Evolutionary conservation across 1,140 invertebrate species (phyloP).

Genomic region (Physella acuta): DNA sequence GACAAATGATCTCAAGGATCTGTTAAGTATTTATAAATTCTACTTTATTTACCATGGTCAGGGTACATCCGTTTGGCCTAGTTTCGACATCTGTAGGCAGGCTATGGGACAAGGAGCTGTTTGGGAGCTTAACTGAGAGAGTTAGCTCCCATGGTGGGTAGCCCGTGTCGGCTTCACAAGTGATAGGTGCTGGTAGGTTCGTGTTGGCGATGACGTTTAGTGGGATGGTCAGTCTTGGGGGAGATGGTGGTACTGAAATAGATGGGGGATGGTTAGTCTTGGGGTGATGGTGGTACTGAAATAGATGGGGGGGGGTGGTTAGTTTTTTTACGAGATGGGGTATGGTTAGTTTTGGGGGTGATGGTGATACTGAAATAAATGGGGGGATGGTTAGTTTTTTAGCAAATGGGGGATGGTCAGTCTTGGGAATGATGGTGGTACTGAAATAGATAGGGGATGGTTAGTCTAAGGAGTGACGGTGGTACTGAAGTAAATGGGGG

Average conservation of each 20-base stretch:
- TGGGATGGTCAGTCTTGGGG: neutral
- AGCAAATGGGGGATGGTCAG: neutral
- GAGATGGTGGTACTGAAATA: no score
- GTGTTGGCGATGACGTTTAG: neutral
- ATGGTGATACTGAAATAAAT: neutral
- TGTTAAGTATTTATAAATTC: neutral
- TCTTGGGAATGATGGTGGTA: neutral
- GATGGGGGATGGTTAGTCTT: no score
- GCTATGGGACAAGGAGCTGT: neutral
- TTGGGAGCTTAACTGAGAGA: neutral
- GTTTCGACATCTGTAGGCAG: neutral
- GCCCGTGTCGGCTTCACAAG: neutral
- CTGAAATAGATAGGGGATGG: neutral
- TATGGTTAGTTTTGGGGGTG: neutral
- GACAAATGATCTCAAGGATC: no score
- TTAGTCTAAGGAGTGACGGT: neutral
- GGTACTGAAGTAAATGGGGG: neutral
- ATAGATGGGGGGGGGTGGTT: no score
- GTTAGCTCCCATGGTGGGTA: neutral
- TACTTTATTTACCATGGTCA: neutral
- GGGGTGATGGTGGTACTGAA: no score
- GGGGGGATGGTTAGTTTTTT: neutral
- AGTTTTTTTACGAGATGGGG: neutral
- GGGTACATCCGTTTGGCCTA: neutral
- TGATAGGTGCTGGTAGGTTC: neutral